phyloP scores from a whole-genome alignment of 2,888 invertebrate genomes.

The Cyclophora albipunctata region DNA sequence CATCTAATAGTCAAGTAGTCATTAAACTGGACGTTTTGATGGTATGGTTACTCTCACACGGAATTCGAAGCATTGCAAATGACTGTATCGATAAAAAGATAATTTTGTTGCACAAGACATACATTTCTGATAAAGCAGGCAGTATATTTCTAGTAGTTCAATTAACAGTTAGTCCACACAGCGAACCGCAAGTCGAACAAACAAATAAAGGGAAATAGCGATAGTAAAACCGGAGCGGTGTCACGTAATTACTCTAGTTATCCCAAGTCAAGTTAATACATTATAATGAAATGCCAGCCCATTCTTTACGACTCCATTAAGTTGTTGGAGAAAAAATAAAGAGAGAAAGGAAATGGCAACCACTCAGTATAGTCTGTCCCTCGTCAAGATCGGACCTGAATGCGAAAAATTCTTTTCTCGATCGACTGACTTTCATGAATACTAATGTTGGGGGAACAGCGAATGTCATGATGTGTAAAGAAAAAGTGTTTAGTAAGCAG shows the following conservation, averaged over 20 bases:
- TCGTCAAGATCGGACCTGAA: constrained; percentile 58
- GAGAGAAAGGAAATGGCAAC: constrained; percentile 60
- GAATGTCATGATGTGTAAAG: constrained; percentile 48
- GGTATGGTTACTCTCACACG: too few species aligned
- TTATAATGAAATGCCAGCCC: constrained; percentile 60
- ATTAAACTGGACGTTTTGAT: too few species aligned
- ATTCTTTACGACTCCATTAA: constrained; percentile 68
- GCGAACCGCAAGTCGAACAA: too few species aligned
- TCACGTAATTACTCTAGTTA: constrained; percentile 37
- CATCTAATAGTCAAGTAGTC: too few species aligned
- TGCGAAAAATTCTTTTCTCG: constrained; percentile 66
- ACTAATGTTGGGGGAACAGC: constrained; percentile 60
- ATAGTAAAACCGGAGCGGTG: constrained; percentile 6
- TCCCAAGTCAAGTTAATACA: constrained; percentile 52
- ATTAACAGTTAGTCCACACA: too few species aligned
- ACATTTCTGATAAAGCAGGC: too few species aligned
- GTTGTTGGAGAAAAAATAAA: constrained; percentile 64
- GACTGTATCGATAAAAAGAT: too few species aligned
- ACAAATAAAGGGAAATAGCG: too few species aligned
- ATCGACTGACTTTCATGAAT: constrained; percentile 72
- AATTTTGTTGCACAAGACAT: too few species aligned
- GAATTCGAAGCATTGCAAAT: too few species aligned
- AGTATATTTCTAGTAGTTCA: too few species aligned
- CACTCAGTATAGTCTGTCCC: constrained; percentile 58
- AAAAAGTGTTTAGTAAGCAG: constrained; percentile 30